A percentile compares a stretch with the other conserved stretches of the same genome.
Conservation (phyloP, 2,797 vertebrate genomes). For the Thripadectes ignobilis region DNA sequence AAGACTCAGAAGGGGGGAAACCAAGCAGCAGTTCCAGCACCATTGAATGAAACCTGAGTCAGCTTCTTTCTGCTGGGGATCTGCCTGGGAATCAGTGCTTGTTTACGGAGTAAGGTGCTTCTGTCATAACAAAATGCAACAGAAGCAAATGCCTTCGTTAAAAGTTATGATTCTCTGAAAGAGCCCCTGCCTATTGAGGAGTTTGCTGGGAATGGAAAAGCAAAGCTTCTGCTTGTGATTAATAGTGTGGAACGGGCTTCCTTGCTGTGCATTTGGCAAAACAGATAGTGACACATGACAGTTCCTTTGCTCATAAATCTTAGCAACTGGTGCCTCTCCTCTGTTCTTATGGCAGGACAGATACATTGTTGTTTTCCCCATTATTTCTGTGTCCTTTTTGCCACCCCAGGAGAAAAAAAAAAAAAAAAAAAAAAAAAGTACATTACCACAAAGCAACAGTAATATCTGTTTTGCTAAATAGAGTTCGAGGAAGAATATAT, state of each 20-base stretch:
- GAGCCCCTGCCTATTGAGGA: not conserved
- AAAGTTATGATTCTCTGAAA: not conserved
- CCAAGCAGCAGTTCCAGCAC: rapidly evolving
- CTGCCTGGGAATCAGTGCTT: not conserved
- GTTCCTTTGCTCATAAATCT: not conserved
- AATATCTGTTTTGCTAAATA: not conserved
- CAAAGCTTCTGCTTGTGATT: not conserved
- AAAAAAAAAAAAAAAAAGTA: rapidly evolving
- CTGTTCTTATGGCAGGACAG: not conserved
- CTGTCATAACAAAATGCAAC: not conserved
- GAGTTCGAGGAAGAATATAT: not conserved
- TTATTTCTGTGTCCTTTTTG: not conserved
- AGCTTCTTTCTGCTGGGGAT: not conserved
- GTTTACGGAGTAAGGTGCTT: not conserved
- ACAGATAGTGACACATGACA: not conserved
- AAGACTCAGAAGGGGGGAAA: not conserved
- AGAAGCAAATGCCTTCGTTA: conserved; percentile 9
- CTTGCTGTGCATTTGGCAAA: conserved; percentile 40
- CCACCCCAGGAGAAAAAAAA: not conserved
- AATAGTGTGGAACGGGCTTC: not conserved
- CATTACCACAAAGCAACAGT: not conserved
- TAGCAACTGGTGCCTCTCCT: not conserved
- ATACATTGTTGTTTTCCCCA: not conserved
- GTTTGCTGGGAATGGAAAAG: conserved; percentile 12
- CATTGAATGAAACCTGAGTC: not conserved